Percentiles rank a stretch among this genome's conserved stretches.
phyloP scores from a whole-genome alignment of 1,140 invertebrate species.

The Polypedilum pembai region DNA sequence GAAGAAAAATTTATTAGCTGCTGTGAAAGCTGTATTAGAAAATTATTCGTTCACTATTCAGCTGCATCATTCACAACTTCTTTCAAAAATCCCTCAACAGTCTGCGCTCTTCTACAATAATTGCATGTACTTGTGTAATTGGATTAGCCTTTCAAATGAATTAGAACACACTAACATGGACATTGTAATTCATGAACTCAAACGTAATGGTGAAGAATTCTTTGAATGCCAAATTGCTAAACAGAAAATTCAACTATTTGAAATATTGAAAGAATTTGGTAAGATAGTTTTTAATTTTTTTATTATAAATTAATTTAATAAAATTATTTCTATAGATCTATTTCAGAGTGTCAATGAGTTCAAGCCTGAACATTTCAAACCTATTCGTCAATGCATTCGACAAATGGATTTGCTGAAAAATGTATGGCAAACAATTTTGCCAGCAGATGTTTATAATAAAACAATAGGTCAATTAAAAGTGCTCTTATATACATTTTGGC shows the following conservation, averaged over 20 bases:
- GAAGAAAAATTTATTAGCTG: constrained; percentile 59
- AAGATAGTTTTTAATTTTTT: constrained; percentile 31
- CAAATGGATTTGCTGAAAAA: constrained; percentile 77
- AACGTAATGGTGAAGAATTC: constrained; percentile 56
- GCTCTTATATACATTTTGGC: no score
- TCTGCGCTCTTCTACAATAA: constrained; percentile 89
- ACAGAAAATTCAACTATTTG: constrained; percentile 63
- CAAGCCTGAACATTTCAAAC: constrained; percentile 57
- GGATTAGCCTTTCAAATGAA: constrained; percentile 39
- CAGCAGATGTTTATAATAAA: constrained; percentile 44
- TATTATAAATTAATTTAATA: no score
- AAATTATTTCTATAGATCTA: constrained; percentile 47
- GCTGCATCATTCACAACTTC: constrained; percentile 65
- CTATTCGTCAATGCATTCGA: constrained; percentile 70
- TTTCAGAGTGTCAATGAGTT: constrained; percentile 50
- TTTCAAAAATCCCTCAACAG: constrained; percentile 77
- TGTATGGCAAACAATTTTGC: constrained; percentile 63
- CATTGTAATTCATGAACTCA: constrained; percentile 46
- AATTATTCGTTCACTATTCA: constrained; percentile 70
- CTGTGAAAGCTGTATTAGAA: constrained; percentile 61
- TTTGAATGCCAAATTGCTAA: constrained; percentile 64
- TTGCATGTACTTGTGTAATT: constrained; percentile 78
- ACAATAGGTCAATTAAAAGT: no score
- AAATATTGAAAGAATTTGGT: constrained; percentile 65
- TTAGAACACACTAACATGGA: constrained; percentile 39